Evolutionary conservation across 1,140 invertebrate genomes (phyloP), one percentile per base, ranked within the genome.

Genomic region (Phocides pigmalion): DNA sequence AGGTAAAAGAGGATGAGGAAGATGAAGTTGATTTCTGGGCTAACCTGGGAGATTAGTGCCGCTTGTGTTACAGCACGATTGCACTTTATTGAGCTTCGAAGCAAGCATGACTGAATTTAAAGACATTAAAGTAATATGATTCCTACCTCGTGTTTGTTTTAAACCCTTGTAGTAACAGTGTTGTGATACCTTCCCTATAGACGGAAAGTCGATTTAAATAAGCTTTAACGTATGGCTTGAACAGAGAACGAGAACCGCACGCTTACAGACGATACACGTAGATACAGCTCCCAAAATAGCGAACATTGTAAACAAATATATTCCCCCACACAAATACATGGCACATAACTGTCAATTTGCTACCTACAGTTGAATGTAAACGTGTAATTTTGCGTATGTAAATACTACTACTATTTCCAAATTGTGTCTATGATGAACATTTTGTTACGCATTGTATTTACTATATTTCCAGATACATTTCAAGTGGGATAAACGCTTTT

Each of bases 1-100:
- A 89, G 82, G 84, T 84, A 84, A 81, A 73, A 28, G 73, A 78
- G 61, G 83, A 86, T 66, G 81, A 87, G 32, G 82, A 85, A 66
- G 86, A 84, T 51, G 72, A 87, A 54, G 72, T 84, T 76, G 88
- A 88, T 84, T 87, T 91, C 84, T 91, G 89, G 84, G 79, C 81
- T 79, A 84, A 84, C 73, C 79, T 81, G 66, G 83, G 68, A 76
- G 83, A 89, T 79, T 91, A 91, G 83, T 69, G 65, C 56, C 70
- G 75, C 74, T 76, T 62, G 68, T 81, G 80, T 79, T 76, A 72
- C 62, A 75, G 81, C 81, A 86, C 84, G 84, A 75, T 51, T 70
- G 81, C 81, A 71, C 68, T 75, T 68, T 72, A 70, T 70, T 66
- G 32, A 79, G 79, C 76, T 79, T 86, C 68, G 64, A 75, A 53